Conservation (phyloP, 2,113 vertebrate genomes). For the Vidua macroura region DNA sequence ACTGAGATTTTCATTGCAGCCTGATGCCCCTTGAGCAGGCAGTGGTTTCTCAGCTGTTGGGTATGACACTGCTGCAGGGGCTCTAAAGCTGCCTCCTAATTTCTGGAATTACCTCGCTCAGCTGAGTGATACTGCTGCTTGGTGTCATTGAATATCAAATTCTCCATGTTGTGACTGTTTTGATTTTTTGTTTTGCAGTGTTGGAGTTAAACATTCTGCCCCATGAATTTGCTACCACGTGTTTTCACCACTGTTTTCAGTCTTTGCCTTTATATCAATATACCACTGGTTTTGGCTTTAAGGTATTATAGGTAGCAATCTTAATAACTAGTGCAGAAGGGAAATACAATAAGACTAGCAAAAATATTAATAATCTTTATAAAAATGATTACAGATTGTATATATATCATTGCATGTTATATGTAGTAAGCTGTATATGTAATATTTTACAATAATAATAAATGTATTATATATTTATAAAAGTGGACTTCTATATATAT, state of each 20-base stretch:
- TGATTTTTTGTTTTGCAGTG: neutral
- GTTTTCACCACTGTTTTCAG: neutral
- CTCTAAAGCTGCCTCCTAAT: neutral
- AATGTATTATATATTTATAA: neutral
- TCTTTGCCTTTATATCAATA: neutral
- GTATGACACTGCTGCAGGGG: neutral
- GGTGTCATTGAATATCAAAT: neutral
- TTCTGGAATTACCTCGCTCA: neutral
- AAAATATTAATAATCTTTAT: neutral
- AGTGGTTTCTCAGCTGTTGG: rapidly evolving
- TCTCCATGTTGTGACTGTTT: neutral
- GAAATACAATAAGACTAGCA: neutral
- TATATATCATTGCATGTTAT: neutral
- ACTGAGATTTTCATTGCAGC: neutral
- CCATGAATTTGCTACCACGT: neutral
- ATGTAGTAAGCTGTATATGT: neutral
- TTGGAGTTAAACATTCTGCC: neutral
- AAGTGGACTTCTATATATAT: neutral
- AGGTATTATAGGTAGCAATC: neutral
- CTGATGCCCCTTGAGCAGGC: neutral
- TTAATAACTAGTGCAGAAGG: neutral
- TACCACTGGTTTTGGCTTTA: neutral
- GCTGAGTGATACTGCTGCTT: rapidly evolving
- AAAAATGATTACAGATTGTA: neutral
- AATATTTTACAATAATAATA: neutral